Percentiles rank a stretch among this genome's conserved stretches.
Conservation (phyloP, 2,888 invertebrate genomes). For the Euspilapteryx auroguttella region DNA sequence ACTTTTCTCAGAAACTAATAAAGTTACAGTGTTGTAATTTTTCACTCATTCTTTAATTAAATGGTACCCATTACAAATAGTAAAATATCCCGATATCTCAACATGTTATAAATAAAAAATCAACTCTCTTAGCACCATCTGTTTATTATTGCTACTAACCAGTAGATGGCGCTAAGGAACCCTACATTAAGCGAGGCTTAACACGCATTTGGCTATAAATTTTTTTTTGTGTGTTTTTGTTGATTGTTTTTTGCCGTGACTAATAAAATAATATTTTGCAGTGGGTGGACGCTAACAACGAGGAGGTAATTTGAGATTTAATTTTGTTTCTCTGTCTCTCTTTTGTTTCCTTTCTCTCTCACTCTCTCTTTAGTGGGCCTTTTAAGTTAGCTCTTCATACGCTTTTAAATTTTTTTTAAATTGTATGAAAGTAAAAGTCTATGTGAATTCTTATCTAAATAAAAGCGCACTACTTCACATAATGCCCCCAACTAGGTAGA, state of each 20-base stretch:
- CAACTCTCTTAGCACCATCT: too few species aligned
- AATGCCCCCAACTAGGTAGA: too few species aligned
- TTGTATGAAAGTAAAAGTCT: too few species aligned
- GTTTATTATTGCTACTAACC: too few species aligned
- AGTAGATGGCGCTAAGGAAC: too few species aligned
- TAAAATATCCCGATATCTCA: background rate
- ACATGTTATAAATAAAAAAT: too few species aligned
- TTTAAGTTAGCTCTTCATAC: too few species aligned
- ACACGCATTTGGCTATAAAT: conserved; percentile 24
- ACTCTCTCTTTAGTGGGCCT: conserved; percentile 4
- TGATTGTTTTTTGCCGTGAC: conserved; percentile 29
- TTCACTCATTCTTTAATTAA: conserved; percentile 2
- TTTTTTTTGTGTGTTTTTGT: conserved; percentile 27
- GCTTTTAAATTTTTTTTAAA: too few species aligned
- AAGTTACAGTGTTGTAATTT: background rate
- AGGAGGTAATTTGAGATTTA: conserved; percentile 51
- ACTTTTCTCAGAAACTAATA: too few species aligned
- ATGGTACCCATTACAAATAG: background rate
- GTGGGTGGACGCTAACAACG: conserved; percentile 71
- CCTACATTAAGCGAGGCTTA: conserved; percentile 2
- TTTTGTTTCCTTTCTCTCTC: conserved; percentile 7
- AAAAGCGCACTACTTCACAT: too few species aligned
- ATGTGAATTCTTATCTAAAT: too few species aligned
- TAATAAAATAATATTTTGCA: conserved; percentile 58
- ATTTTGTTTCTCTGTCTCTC: conserved; percentile 12